A percentile compares a stretch with the other conserved stretches of the same genome.
Evolutionary conservation across 2,113 vertebrate species (phyloP).

Genomic region (Notechis scutatus): DNA sequence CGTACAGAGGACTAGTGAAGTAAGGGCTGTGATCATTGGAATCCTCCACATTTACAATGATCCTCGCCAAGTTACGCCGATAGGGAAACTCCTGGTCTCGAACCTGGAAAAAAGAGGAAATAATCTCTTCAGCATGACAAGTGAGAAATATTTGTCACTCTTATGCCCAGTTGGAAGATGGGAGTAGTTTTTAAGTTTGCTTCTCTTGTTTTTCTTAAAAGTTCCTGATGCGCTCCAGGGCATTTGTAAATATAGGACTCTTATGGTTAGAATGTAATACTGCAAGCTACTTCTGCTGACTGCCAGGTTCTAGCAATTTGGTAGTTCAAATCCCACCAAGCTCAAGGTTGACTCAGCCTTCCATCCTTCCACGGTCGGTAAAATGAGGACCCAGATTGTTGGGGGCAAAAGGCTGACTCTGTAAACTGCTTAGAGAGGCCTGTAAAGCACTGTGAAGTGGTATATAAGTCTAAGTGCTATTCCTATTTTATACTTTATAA

Average conservation of each 20-base stretch:
- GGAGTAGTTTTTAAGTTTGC: neutral
- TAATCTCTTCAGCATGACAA: neutral
- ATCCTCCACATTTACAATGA: slow-evolving; percentile 90
- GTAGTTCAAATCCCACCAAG: no score
- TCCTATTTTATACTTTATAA: neutral
- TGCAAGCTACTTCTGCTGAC: no score
- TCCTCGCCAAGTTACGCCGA: slow-evolving; percentile 87
- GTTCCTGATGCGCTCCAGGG: neutral
- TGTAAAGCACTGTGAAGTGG: no score
- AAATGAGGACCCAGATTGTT: no score
- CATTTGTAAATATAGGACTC: neutral
- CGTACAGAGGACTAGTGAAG: slow-evolving; percentile 88
- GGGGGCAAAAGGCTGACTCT: no score
- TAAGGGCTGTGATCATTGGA: slow-evolving; percentile 92
- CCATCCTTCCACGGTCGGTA: no score
- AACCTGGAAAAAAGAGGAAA: slow-evolving; percentile 73
- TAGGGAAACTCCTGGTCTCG: slow-evolving; percentile 97
- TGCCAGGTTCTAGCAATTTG: no score
- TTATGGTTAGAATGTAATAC: neutral
- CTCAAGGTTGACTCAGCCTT: no score
- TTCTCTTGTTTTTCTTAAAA: neutral
- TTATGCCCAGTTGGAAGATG: neutral
- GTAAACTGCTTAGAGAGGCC: no score
- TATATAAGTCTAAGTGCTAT: no score
- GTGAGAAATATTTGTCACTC: neutral